Evolutionary conservation across 2,888 invertebrate species (phyloP).

Genomic region (Troglohyphantes excavatus): DNA sequence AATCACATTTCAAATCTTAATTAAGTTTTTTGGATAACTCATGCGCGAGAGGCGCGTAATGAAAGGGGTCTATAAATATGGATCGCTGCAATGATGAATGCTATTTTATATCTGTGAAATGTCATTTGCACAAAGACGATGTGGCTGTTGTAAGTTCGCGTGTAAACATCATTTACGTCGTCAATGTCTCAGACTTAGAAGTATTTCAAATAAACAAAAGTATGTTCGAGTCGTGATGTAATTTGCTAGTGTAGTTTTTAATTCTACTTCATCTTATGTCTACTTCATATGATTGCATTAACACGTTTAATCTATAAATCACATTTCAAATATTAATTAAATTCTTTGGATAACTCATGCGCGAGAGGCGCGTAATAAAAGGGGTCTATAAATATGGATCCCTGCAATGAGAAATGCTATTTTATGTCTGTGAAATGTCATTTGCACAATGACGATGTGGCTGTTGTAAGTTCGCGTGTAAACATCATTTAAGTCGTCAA

Average conservation of each 20-base stretch:
- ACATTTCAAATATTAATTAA: slow-evolving; percentile 14
- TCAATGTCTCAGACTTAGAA: neutral
- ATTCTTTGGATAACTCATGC: slow-evolving; percentile 23
- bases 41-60: neutral
- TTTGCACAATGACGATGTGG: too few relatives aligned
- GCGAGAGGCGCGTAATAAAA: neutral
- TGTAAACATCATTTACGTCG: neutral
- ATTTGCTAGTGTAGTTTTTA: too few relatives aligned
- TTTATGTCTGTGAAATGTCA: too few relatives aligned
- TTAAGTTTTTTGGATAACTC: slow-evolving; percentile 32
- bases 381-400: neutral
- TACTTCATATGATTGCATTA: too few relatives aligned
- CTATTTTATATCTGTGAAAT: neutral
- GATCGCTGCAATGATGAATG: neutral
- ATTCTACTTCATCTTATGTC: too few relatives aligned
- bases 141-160: neutral
- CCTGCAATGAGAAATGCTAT: too few relatives aligned
- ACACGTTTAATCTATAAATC: neutral
- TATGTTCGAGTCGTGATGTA: too few relatives aligned
- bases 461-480: too few relatives aligned
- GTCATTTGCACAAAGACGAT: neutral
- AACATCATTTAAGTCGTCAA: too few relatives aligned
- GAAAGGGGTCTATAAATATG: neutral
- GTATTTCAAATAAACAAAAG: neutral
- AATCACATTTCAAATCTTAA: slow-evolving; percentile 4